These are phyloP conservation scores for Tachina fera DNA, from an alignment of 2,888 invertebrate genomes.

Conservation along the genomic window DNA sequence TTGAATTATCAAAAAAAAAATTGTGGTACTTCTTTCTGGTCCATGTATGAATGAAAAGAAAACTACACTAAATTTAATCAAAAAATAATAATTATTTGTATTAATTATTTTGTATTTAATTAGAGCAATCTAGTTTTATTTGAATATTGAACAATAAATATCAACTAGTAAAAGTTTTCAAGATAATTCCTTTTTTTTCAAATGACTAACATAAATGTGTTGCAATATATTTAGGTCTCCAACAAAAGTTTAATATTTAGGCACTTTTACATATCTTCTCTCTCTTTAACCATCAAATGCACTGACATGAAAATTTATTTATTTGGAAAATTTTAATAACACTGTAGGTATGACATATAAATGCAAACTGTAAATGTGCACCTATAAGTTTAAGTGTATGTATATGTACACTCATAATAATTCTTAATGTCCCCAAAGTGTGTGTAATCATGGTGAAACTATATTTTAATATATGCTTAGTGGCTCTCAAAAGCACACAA, in stretches of 20 bases:
- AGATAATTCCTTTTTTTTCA: background rate
- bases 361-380: slow-evolving; percentile 22
- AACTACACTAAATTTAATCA: too few relatives aligned
- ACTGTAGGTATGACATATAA: slow-evolving; percentile 13
- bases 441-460: slow-evolving; percentile 58
- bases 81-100: background rate
- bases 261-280: too few relatives aligned
- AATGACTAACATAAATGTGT: background rate
- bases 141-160: background rate
- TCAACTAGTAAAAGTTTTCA: background rate
- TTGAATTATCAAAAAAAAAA: too few relatives aligned
- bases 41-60: too few relatives aligned
- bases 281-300: slow-evolving; percentile 17
- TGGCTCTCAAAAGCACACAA: slow-evolving; percentile 44
- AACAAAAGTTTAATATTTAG: background rate
- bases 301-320: slow-evolving; percentile 58
- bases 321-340: slow-evolving; percentile 28
- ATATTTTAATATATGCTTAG: slow-evolving; percentile 63
- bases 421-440: slow-evolving; percentile 59
- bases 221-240: background rate
- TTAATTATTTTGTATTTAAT: too few relatives aligned
- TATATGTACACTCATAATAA: slow-evolving; percentile 12
- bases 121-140: background rate
- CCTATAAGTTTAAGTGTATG: slow-evolving; percentile 23
- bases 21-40: too few relatives aligned